Evolutionary conservation across 2,113 vertebrate genomes (phyloP).

Genomic region (Strix uralensis): DNA sequence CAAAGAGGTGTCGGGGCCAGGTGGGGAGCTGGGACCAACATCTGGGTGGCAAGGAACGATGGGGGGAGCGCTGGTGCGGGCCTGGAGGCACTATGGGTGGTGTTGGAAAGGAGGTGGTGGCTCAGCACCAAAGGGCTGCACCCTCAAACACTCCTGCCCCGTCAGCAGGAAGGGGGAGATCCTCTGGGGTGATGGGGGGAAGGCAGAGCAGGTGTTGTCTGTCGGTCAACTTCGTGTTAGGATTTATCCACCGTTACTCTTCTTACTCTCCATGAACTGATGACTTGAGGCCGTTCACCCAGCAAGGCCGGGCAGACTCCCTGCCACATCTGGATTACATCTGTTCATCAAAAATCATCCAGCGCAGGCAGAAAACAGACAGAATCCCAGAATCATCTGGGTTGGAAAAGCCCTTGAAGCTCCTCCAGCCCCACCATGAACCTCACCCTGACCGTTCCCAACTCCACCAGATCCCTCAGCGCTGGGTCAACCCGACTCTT

Average conservation of each 20-base stretch:
- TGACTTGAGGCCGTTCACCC: not conserved
- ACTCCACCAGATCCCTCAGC: too few species aligned
- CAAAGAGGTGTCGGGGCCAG: fast-evolving
- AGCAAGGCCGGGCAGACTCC: not conserved
- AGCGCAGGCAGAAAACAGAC: not conserved
- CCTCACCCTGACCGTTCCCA: too few species aligned
- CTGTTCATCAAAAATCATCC: not conserved
- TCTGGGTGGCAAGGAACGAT: not conserved
- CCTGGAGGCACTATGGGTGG: not conserved
- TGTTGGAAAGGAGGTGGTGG: not conserved
- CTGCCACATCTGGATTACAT: fast-evolving
- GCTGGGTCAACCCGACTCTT: too few species aligned
- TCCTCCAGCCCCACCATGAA: too few species aligned
- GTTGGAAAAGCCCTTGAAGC: too few species aligned
- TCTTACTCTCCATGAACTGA: not conserved
- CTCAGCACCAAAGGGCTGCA: not conserved
- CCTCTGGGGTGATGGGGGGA: not conserved
- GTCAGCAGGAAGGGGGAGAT: not conserved
- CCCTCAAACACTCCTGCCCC: not conserved
- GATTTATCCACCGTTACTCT: not conserved
- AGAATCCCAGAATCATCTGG: too few species aligned
- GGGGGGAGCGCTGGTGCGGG: not conserved
- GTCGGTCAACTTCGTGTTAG: fast-evolving
- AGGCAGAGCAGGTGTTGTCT: not conserved
- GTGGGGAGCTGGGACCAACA: not conserved